Evolutionary conservation across 2,888 invertebrate genomes (phyloP), one percentile per base, ranked within the genome.

Genomic region (Apoda limacodes): DNA sequence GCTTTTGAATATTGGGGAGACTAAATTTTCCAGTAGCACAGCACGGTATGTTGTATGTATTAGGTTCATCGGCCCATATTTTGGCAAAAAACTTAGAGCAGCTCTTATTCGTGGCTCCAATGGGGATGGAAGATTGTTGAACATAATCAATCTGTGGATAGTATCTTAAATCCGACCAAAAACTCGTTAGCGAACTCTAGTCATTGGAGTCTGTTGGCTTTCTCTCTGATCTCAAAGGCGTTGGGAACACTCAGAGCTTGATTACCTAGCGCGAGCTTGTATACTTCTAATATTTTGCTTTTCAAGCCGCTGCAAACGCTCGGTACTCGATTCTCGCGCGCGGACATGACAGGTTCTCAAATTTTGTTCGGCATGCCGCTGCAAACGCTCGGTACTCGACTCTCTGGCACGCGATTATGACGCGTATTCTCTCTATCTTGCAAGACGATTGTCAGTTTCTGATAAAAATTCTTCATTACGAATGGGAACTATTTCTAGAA

Each of bases 81-180:
- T 43, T 39, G 19, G 41, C 34, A 25, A 24, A 37, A 13, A 40
- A 45, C n/a, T n/a, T n/a, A n/a, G n/a, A n/a, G n/a, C n/a, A n/a
- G n/a, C n/a, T n/a, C n/a, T 46, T 48, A 43, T 35, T 43, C 43
- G 45, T 46, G 27, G 7, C 40, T 33, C 43, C 43, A 19, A 45
- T 46, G 45, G 42, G 39, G 25, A 48, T 25, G 32, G 30, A 30
- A 2, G 35, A 2, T 20, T 40, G 39, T 30, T 45, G 37, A 13
- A 38, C 40, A 39, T 47, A 47, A 35, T 47, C 39, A 40, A 45
- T 10, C 19, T 42, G 37, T 2, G 45, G 45, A 40, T 43, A 37
- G 14, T 43, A 45, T 25, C 37, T 42, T 22, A 43, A 43, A 30
- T 42, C 43, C 22, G 14, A 15, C 38, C 38, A 38, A 37, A 37